phyloP scores from a whole-genome alignment of 2,888 invertebrate species.

The Dryocosmus kuriphilus region DNA sequence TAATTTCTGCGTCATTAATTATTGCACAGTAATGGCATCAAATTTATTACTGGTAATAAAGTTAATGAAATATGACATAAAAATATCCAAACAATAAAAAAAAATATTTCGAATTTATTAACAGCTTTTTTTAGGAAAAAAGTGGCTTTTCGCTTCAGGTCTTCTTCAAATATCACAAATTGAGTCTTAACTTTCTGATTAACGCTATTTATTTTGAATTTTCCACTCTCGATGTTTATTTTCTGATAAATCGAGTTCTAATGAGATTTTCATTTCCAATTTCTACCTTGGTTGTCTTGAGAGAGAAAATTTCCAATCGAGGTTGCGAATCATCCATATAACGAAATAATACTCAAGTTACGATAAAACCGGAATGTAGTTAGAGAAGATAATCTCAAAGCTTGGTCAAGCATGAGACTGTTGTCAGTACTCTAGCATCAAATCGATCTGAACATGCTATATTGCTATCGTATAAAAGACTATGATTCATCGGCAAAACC shows the following conservation, averaged over 20 bases:
- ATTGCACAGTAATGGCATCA: too few species aligned
- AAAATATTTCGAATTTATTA: too few species aligned
- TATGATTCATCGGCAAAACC: constrained; percentile 26
- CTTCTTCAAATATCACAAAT: neutral
- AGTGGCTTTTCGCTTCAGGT: neutral
- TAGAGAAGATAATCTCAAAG: constrained; percentile 32
- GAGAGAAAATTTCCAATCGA: constrained; percentile 28
- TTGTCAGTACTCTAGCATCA: constrained; percentile 9
- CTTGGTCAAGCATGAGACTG: constrained; percentile 26
- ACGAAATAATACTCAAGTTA: constrained; percentile 37
- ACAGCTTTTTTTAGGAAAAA: too few species aligned
- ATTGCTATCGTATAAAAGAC: constrained; percentile 3
- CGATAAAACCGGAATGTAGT: constrained; percentile 18
- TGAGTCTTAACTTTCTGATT: neutral
- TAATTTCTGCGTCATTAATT: too few species aligned
- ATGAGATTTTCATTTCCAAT: constrained; percentile 30
- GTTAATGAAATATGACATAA: too few species aligned
- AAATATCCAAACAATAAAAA: too few species aligned
- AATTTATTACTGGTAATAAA: too few species aligned
- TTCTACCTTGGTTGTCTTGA: neutral
- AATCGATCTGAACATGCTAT: constrained; percentile 10
- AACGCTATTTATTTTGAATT: neutral
- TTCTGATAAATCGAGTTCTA: constrained; percentile 19
- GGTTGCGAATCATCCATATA: constrained; percentile 20
- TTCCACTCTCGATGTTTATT: constrained; percentile 8